These are phyloP conservation scores for Brienomyrus longianalis DNA, from an alignment of 2,113 vertebrate species.

Conservation along the genomic window DNA sequence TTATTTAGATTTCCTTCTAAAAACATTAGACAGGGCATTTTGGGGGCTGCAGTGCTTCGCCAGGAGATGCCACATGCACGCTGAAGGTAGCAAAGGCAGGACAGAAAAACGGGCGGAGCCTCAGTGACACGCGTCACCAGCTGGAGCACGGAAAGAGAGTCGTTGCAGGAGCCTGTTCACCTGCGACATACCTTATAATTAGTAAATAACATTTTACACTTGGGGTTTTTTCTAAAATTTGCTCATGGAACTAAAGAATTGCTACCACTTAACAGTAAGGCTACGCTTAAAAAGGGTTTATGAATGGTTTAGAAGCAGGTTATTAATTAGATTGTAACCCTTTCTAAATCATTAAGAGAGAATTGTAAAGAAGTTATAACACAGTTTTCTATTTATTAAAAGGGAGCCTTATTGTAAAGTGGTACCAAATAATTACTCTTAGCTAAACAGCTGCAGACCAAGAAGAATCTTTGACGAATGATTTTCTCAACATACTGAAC, in stretches of 20 bases:
- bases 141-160: background rate
- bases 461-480: background rate
- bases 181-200: background rate
- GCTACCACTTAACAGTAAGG: background rate
- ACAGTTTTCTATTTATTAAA: background rate
- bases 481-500: constrained; percentile 15
- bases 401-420: background rate
- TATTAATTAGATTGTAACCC: background rate
- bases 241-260: background rate
- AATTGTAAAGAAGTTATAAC: background rate
- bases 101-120: constrained; percentile 34
- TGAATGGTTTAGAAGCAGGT: background rate
- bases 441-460: background rate
- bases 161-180: background rate
- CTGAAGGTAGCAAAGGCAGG: constrained; percentile 38
- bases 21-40: constrained; percentile 29
- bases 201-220: background rate
- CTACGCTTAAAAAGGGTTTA: background rate
- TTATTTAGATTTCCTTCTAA: constrained; percentile 39
- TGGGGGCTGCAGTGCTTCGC: constrained; percentile 42
- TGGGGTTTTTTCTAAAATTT: background rate
- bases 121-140: background rate
- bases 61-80: constrained; percentile 44
- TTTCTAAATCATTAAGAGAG: background rate
- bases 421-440: background rate